phyloP scores from a whole-genome alignment of 2,888 invertebrate genomes.

The Megastigmus dorsalis region DNA sequence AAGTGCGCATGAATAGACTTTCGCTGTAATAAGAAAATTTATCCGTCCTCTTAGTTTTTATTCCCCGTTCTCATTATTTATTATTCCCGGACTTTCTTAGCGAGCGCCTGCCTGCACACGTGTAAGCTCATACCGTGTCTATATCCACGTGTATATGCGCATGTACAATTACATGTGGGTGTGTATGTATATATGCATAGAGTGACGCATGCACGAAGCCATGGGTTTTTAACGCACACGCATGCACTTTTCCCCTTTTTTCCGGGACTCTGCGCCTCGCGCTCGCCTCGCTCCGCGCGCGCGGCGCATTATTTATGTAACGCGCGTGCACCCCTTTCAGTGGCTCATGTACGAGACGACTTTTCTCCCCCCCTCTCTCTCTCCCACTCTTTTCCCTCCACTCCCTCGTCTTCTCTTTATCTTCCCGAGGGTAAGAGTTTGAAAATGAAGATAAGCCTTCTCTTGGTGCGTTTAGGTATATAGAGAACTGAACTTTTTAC shows the following conservation, averaged over 20 bases:
- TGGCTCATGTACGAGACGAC: background rate
- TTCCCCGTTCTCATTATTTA: background rate
- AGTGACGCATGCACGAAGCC: conserved; percentile 11
- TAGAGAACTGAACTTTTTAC: too few species aligned
- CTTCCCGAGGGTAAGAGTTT: conserved; percentile 1
- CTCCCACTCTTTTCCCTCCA: background rate
- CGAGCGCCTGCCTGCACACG: background rate
- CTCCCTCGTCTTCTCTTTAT: background rate
- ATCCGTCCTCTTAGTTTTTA: conserved; percentile 32
- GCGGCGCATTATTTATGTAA: conserved; percentile 47
- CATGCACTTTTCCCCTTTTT: conserved; percentile 23
- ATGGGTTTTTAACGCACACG: conserved; percentile 23
- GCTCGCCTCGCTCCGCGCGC: background rate
- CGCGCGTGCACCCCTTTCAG: conserved; percentile 22
- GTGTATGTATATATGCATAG: background rate
- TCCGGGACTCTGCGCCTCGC: background rate
- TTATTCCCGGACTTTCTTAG: too few species aligned
- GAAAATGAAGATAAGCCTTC: conserved; percentile 22
- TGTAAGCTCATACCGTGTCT: too few species aligned
- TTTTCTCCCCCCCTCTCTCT: background rate
- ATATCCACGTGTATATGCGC: background rate
- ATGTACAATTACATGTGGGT: background rate
- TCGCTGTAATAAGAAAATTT: conserved; percentile 30
- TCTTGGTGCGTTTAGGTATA: too few species aligned
- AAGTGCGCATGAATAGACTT: conserved; percentile 27